Evolutionary conservation across 2,797 vertebrate genomes (phyloP), one percentile per base, ranked within the genome.

Genomic region (Enteromius unitaeniatus): DNA sequence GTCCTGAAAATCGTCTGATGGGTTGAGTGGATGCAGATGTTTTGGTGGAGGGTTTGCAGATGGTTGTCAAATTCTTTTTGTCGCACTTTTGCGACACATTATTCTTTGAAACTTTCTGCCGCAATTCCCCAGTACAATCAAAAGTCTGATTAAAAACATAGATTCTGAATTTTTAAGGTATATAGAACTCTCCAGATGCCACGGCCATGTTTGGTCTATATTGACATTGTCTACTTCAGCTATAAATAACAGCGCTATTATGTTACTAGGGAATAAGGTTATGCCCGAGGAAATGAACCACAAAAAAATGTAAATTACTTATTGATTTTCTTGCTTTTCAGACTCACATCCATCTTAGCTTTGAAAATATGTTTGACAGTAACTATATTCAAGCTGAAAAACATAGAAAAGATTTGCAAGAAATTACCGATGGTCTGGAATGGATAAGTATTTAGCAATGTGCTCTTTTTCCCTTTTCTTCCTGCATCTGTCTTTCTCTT

Each of bases 231-330:
- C 70, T 74, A 76, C 51, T 60, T 64, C 72, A 60, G 34, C 55
- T 79, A 85, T 83, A 37, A 86, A 88, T 82, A 87, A 77, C 79
- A 64, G 73, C 28, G 42, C 78, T 73, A 45, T 79, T 76, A 82
- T 68, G 69, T 23, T 74, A 73, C 64, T 34, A 53, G 78, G 67
- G 23, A 81, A 75, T 55, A 69, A 69, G 68, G 74, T 78, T 83
- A 80, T 53, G 42, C 68, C 72, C 7, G 26, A 77, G 81, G 85
- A 86, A 88, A 86, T 86, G 78, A 88, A 82, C 73, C 86, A 84
- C 78, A 88, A 76, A 85, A 79, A 87, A 85, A 86, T 85, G 72
- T 82, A 86, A 88, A 88, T 88, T 76, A 84, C 78, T 85, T 87
- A 88, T 87, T 45, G 87, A 88, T 88, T 86, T 37, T 58, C 23